These are phyloP conservation scores for Carcinoscorpius rotundicauda DNA, from an alignment of 1,140 invertebrate genomes.

Conservation along the genomic window DNA sequence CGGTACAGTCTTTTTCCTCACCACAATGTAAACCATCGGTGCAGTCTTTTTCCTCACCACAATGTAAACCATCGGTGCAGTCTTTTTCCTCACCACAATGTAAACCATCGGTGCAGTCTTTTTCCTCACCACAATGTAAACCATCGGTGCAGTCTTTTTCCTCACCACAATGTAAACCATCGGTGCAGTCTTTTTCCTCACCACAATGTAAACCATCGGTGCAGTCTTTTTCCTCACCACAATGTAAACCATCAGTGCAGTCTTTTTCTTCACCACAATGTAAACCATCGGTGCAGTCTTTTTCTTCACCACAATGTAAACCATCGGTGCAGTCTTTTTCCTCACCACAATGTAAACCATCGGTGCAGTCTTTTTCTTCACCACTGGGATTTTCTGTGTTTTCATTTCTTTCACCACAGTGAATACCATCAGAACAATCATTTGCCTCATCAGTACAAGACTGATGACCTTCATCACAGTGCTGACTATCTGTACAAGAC, in stretches of 20 bases:
- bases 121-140: not conserved
- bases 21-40: constrained; percentile 2
- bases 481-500: not conserved
- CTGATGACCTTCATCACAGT: not conserved
- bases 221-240: not conserved
- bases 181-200: constrained; percentile 3
- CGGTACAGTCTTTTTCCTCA: not conserved
- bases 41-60: constrained; percentile 2
- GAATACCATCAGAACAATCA: not conserved
- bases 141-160: not conserved
- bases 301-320: not conserved
- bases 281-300: not conserved
- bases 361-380: constrained; percentile 2
- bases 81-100: not conserved
- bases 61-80: not conserved
- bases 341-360: not conserved
- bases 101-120: not conserved
- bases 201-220: constrained; percentile 4
- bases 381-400: not conserved
- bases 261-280: constrained; percentile 7
- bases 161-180: constrained; percentile 1
- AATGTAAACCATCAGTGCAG: constrained; percentile 8
- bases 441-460: not conserved
- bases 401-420: constrained; percentile 1
- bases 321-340: not conserved